A percentile compares a stretch with the other conserved stretches of the same genome.
Evolutionary conservation across 2,888 invertebrate species (phyloP).

Genomic region (Apantesis nais): DNA sequence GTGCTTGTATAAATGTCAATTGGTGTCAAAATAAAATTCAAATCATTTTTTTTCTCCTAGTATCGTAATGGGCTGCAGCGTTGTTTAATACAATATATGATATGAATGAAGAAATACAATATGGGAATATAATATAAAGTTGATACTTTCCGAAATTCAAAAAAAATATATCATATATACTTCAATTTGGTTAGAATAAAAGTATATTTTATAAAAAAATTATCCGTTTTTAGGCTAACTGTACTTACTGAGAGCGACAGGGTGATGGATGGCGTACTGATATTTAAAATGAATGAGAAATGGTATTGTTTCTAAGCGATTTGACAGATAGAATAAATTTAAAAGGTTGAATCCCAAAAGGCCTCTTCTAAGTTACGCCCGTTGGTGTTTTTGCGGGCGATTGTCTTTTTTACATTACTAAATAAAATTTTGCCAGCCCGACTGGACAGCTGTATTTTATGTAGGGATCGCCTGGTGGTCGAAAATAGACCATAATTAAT

Average conservation of each 20-base stretch:
- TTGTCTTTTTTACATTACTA: neutral
- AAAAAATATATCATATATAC: neutral
- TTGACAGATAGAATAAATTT: constrained; percentile 14
- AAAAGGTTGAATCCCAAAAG: neutral
- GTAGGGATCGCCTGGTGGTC: neutral
- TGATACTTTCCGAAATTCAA: too few relatives aligned
- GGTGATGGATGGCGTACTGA: constrained; percentile 6
- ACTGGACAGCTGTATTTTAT: neutral
- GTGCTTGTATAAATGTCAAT: too few relatives aligned
- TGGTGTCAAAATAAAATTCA: neutral
- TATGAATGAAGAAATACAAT: too few relatives aligned
- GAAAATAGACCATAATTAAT: neutral
- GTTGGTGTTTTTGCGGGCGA: neutral
- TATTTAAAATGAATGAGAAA: constrained; percentile 14
- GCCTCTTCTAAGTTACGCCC: neutral
- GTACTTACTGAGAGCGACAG: constrained; percentile 2
- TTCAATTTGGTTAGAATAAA: neutral
- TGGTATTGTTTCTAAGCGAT: constrained; percentile 9
- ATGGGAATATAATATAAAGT: neutral
- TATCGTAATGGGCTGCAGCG: too few relatives aligned
- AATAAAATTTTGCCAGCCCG: neutral
- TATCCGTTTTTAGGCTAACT: neutral
- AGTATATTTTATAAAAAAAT: neutral
- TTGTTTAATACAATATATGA: too few relatives aligned
- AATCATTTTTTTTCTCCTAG: neutral